These are phyloP conservation scores for Lophius piscatorius DNA, from an alignment of 2,113 vertebrate genomes.

Conservation along the genomic window DNA sequence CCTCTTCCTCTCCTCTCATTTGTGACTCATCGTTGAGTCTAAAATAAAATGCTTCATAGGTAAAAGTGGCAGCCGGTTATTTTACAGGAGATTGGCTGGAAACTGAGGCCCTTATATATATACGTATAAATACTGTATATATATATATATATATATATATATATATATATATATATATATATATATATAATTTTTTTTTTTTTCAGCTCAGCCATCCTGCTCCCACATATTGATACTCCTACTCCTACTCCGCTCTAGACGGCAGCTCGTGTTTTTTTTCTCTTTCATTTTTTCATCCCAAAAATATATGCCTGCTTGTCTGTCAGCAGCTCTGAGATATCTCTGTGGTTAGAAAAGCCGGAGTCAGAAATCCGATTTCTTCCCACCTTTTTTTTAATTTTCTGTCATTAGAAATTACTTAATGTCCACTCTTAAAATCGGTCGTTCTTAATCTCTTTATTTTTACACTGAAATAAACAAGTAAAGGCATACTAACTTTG, in stretches of 20 bases:
- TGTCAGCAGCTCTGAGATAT: constrained; percentile 45
- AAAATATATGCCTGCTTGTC: constrained; percentile 25
- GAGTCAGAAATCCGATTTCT: constrained; percentile 4
- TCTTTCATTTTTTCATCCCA: constrained; percentile 32
- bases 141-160: too few relatives aligned
- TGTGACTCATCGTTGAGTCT: constrained; percentile 64
- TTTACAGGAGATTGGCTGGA: constrained; percentile 39
- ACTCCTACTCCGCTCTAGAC: constrained; percentile 60
- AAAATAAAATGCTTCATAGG: constrained; percentile 61
- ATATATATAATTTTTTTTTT: constrained; percentile 9
- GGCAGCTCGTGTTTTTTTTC: constrained; percentile 19
- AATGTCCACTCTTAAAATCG: too few relatives aligned
- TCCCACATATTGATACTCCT: constrained; percentile 45
- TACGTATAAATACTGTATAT: too few relatives aligned
- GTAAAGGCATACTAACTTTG: too few relatives aligned
- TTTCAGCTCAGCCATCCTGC: constrained; percentile 50
- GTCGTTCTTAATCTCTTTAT: too few relatives aligned
- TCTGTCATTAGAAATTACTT: too few relatives aligned
- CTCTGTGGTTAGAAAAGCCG: constrained; percentile 32
- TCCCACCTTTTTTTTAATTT: background rate
- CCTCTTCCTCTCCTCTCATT: constrained; percentile 44
- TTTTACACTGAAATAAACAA: too few relatives aligned
- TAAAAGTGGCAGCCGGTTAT: constrained; percentile 43
- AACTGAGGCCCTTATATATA: too few relatives aligned
- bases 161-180: too few relatives aligned